These are phyloP conservation scores for Apodemia duryi DNA, from an alignment of 2,888 invertebrate genomes.

Conservation along the genomic window DNA sequence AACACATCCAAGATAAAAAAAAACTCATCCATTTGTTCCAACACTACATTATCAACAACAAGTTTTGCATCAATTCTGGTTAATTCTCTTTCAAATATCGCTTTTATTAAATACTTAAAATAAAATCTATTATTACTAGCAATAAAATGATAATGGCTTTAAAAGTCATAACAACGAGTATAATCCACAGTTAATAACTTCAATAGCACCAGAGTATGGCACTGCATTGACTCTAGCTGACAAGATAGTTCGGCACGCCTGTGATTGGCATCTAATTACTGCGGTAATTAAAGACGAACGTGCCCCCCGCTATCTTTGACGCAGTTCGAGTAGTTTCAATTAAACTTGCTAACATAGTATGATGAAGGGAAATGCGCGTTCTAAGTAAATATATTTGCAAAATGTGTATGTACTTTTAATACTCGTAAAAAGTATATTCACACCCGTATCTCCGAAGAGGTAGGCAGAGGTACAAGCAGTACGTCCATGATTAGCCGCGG, in stretches of 20 bases:
- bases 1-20: no score
- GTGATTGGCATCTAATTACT: conserved; percentile 14
- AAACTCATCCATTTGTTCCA: no score
- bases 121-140: no score
- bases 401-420: neutral
- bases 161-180: neutral
- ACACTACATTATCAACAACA: no score
- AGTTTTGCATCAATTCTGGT: no score
- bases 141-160: no score
- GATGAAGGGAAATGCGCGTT: neutral
- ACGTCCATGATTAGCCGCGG: no score
- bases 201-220: neutral
- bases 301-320: neutral
- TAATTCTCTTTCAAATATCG: no score
- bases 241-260: neutral
- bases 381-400: neutral
- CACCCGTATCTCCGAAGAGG: no score
- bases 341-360: conserved; percentile 2
- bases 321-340: conserved; percentile 3
- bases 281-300: conserved; percentile 9
- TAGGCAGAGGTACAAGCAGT: no score
- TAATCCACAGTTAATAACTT: neutral
- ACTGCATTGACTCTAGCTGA: neutral
- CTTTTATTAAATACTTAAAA: no score
- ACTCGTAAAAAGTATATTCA: no score